Evolutionary conservation across 2,113 vertebrate genomes (phyloP), one percentile per base, ranked within the genome.

Genomic region (Shinisaurus crocodilurus): DNA sequence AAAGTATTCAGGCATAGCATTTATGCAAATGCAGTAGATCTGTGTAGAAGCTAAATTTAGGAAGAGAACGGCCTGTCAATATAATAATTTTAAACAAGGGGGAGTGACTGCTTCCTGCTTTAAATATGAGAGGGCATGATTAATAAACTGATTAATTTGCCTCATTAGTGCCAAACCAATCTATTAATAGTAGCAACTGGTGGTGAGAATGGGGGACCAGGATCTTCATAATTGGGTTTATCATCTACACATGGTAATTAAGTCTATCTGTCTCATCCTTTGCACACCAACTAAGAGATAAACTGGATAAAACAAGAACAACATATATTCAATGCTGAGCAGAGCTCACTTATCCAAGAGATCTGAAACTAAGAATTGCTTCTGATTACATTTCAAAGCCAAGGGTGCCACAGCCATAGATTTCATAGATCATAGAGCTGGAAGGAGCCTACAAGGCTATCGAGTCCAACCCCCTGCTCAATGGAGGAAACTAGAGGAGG

Each of bases 21-120:
- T 92, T 91, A 6, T 75, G 91, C 75, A 96, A 95, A 96, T 86
- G 0, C 7, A 84, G 60, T 82, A 43, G 37, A 7, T 92, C 85
- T 92, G 85, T 94, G 85, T 25, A 92, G 34, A 1, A 75, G 76
- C 12, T 80, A 9, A 70, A 12, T 43, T 23, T 75, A 89, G 85
- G 6, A 29, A 86, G 80, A 70, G 29, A 89, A 34, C 29, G 0
- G 0, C 0, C 48, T 65, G 72, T 3, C 25, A 0, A 27, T 86
- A 3, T 65, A 82, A 20, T 75, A 69, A 50, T 90, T 88, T 91
- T 91, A 90, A 65, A 1, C n/a, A 88, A 80, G 48, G 40, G 70
- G 40, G 74, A 18, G 12, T 82, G 54, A 89, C 13, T 93, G 50
- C 6, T 92, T 92, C 45, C 48, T 83, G 48, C 3, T 89, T 91